Base-by-base conservation (phyloP, 1,140 invertebrate genomes). In the Drosophila nigrodunni region DNA sequence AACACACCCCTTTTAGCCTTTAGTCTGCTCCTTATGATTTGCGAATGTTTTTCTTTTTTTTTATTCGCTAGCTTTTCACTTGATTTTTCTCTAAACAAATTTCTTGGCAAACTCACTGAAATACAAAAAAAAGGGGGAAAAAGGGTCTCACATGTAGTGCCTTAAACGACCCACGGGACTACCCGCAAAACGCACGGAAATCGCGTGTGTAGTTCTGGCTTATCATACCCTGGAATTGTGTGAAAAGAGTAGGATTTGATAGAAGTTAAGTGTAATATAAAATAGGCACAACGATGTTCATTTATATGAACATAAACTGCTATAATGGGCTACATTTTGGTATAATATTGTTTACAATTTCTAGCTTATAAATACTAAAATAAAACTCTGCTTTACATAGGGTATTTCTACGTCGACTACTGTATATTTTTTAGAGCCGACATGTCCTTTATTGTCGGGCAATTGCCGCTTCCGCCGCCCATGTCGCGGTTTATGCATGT, bases 61-160 rank as follows among this genome's bases (percentile, higher is more conserved):
- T 74, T 74, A 55, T 69, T 55, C 60, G 60, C 47, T 39, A 71
- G 74, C 68, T 76, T 76, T 83, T 83, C 69, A 80, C 81, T 83
- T 86, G 80, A 87, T 87, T 87, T 87, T 88, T n/a, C 60, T 75
- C 77, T 79, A 88, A 87, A 82, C 74, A 77, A 73, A 73, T 77
- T 77, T 76, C 43, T 44, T 60, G 30, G 30, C 73, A 80, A 74
- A 79, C 54, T 57, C 35, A 43, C 60, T 43, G 39, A 52, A 73
- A 61, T 9, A 21, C 18, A 21, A 21, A 21, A 21, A 61, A 87
- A 82, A 77, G 54, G 82, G 80, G 74, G 75, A 72, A 78, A 87
- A 88, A 83, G 80, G 83, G 77, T 83, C 77, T 50, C 39, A 60
- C 39, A 69, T 70, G 54, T 34, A 15, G 66, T 74, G 34, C 25